A percentile compares a stretch with the other conserved stretches of the same genome.
phyloP scores from a whole-genome alignment of 2,797 vertebrate species.

The Sebastes paucispinis region DNA sequence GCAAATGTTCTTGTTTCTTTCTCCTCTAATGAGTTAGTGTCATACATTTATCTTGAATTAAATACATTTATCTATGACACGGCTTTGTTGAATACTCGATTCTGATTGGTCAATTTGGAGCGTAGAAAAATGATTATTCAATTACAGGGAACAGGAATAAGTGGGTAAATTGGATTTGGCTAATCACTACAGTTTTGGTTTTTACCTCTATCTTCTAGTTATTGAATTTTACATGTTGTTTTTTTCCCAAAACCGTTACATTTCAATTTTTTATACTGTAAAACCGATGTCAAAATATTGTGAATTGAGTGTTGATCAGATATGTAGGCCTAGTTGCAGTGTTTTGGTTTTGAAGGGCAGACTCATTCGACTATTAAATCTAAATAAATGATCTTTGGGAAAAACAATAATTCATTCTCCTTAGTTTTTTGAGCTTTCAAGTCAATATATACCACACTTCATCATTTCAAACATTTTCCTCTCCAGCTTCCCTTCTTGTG shows the following conservation, averaged over 20 bases:
- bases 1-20: neutral
- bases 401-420: slow-evolving; percentile 17
- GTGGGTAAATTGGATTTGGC: neutral
- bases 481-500: neutral
- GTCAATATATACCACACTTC: neutral
- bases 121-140: neutral
- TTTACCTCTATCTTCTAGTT: neutral
- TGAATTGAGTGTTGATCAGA: neutral
- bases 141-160: neutral
- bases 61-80: too few relatives aligned
- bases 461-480: slow-evolving; percentile 34
- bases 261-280: neutral
- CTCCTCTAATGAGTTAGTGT: neutral
- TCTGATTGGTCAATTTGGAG: neutral
- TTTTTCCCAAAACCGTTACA: neutral
- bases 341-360: neutral
- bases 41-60: too few relatives aligned
- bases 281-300: neutral
- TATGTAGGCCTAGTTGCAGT: neutral
- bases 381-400: slow-evolving; percentile 10
- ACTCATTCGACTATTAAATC: neutral
- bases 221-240: neutral
- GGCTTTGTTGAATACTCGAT: too few relatives aligned
- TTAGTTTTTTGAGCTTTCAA: slow-evolving; percentile 20
- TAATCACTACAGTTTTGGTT: neutral